Evolutionary conservation across 2,797 vertebrate genomes (phyloP).

Genomic region (Avahi laniger): DNA sequence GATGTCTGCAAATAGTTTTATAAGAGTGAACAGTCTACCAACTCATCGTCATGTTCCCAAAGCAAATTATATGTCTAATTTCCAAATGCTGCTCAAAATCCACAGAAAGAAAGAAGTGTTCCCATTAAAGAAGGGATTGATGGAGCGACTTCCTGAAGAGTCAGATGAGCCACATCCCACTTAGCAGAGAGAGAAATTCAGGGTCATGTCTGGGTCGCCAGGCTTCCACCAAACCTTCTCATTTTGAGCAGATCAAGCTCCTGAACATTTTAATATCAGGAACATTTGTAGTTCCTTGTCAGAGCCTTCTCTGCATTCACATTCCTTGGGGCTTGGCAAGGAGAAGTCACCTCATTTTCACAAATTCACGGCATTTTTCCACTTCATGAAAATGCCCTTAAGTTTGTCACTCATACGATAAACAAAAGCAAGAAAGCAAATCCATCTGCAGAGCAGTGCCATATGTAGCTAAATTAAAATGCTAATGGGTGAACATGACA

Average conservation of each 20-base stretch:
- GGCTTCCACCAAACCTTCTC: not conserved
- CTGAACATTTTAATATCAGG: not conserved
- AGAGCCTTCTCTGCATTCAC: not conserved
- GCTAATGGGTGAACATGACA: not conserved
- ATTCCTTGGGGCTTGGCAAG: slow-evolving; percentile 21
- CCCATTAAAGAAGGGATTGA: not conserved
- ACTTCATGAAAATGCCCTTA: slow-evolving; percentile 50
- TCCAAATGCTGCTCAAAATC: not conserved
- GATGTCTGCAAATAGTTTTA: not conserved
- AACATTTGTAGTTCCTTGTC: not conserved
- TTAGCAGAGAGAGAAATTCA: not conserved
- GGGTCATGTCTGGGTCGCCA: not conserved
- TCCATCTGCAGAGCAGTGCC: slow-evolving; percentile 48
- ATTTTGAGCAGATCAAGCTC: not conserved
- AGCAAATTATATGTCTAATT: not conserved
- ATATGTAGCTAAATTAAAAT: slow-evolving; percentile 63
- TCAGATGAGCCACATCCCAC: not conserved
- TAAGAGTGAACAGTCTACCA: not conserved
- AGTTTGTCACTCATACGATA: slow-evolving; percentile 40
- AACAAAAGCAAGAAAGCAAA: slow-evolving; percentile 68
- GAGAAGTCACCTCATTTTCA: slow-evolving; percentile 54
- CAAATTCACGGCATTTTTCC: slow-evolving; percentile 26
- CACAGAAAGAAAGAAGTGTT: not conserved
- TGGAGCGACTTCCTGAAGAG: not conserved
- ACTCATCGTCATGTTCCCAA: not conserved